A percentile compares a stretch with the other conserved stretches of the same genome.
Conservation (phyloP, 2,113 vertebrate species). For the Tauraco erythrolophus region DNA sequence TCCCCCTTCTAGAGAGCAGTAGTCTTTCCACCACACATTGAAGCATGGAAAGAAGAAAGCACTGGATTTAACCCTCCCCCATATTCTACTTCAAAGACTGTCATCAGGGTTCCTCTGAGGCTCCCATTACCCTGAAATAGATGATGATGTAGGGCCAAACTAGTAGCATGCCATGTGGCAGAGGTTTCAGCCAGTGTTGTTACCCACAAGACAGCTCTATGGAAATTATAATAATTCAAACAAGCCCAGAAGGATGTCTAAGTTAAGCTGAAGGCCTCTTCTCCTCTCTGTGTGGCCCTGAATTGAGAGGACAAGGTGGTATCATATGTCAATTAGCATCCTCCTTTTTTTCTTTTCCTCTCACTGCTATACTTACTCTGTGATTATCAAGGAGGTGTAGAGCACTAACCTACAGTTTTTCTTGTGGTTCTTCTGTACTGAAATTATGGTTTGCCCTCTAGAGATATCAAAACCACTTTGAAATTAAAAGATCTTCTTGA, state of each 20-base stretch:
- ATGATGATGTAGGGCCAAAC: background rate
- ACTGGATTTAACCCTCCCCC: background rate
- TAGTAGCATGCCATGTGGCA: background rate
- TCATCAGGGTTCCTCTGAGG: background rate
- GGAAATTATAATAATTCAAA: background rate
- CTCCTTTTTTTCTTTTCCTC: background rate
- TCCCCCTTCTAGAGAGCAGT: background rate
- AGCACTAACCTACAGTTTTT: background rate
- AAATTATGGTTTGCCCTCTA: conserved; percentile 7
- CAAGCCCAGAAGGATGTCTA: background rate
- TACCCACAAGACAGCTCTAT: background rate
- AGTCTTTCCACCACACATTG: background rate
- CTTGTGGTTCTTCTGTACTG: background rate
- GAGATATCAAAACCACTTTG: conserved; percentile 11
- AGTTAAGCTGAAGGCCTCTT: background rate
- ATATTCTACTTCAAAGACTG: background rate
- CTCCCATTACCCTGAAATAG: background rate
- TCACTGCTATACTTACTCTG: background rate
- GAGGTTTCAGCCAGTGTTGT: background rate
- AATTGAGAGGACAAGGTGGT: background rate
- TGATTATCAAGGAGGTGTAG: background rate
- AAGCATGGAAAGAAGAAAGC: background rate
- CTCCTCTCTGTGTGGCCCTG: background rate
- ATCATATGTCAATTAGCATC: background rate
- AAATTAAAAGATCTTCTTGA: conserved; percentile 23